Conservation (phyloP, 2,113 vertebrate genomes). For the Peromyscus californicus region DNA sequence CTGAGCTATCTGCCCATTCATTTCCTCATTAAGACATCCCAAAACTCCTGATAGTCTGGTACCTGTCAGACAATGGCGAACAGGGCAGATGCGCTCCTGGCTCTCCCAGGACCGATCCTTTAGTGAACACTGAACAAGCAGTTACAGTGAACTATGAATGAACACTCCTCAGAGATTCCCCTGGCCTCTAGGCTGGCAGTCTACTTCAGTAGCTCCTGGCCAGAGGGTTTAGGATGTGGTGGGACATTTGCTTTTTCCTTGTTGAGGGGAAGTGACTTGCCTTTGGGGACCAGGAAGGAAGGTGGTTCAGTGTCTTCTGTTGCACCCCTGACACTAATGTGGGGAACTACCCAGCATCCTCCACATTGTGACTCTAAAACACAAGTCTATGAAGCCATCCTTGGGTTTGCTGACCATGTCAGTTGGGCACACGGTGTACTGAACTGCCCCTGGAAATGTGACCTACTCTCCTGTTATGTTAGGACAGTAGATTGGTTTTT, state of each 20-base stretch:
- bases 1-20: background rate
- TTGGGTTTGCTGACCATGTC: background rate
- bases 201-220: background rate
- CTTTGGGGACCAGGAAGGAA: background rate
- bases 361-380: background rate
- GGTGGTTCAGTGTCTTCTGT: background rate
- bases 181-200: background rate
- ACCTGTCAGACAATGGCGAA: background rate
- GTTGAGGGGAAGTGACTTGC: background rate
- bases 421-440: rapidly evolving
- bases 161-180: background rate
- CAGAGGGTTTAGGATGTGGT: background rate
- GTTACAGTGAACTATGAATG: background rate
- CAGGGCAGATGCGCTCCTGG: background rate
- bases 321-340: rapidly evolving
- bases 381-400: background rate
- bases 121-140: background rate
- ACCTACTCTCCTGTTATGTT: background rate
- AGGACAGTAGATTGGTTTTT: background rate
- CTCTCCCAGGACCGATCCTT: background rate
- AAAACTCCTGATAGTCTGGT: background rate
- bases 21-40: background rate
- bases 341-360: background rate
- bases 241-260: background rate
- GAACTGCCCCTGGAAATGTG: background rate